Base-by-base conservation (phyloP, 2,888 invertebrate genomes). In the Tetragnatha montana region DNA sequence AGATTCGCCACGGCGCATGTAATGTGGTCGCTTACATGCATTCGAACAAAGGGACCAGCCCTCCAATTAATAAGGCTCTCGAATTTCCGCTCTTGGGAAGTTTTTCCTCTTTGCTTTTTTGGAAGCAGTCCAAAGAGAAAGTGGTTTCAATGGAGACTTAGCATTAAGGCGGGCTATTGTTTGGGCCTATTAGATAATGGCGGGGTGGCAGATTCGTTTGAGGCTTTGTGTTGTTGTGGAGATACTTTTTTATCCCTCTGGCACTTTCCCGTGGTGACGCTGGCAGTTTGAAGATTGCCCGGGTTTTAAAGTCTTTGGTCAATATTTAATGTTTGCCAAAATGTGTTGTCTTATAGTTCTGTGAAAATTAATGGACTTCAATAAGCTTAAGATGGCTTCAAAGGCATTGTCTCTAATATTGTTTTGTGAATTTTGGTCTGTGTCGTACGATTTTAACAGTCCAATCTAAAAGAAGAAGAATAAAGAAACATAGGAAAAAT, bases 51-150 rank as follows among this genome's bases (percentile, higher is more conserved):
- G 35, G 75, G 50, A 49, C 60, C 81, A 89, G 76, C 84, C 79
- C 71, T 69, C 89, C 85, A 89, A 89, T 89, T 89, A 89, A 89
- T 88, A 88, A 88, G 84, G 80, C 80, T 88, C 88, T 80, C 82
- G 71, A 82, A 78, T 88, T 88, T 88, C 82, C 82, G 82, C 79
- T 73, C 21, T 51, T 81, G 87, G 70, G 70, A 87, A 50, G 75
- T 75, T 47, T 74, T 78, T 51, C 21, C 71, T 50, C 51, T 49
- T 76, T 81, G 22, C 50, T 69, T 82, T 73, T 82, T 82, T 88
- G 88, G 88, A 76, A 8, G 68, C 12, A 19, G 78, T 88, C 88
- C 88, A 88, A 81, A n/a, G 78, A 47, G 47, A 78, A 88, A 82
- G 70, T 82, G 82, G 81, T 78, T 74, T 82, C 76, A 75, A 78